Percentiles rank a stretch among this genome's conserved stretches.
Evolutionary conservation across 2,797 vertebrate species (phyloP).

Genomic region (Semaprochilodus insignis): DNA sequence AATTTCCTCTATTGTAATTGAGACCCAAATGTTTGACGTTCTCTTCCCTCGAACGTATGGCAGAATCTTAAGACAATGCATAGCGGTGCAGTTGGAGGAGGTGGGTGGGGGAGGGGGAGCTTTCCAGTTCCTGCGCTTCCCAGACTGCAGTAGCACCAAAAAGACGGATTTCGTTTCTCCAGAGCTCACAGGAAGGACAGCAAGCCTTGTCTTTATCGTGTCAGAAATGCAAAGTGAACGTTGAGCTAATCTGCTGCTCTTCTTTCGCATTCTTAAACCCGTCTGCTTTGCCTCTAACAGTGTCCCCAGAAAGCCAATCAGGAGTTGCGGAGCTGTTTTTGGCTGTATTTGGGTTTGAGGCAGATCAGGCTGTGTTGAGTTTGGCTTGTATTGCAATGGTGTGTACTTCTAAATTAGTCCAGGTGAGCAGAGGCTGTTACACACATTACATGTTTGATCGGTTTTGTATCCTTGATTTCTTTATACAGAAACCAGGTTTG

Average conservation of each 20-base stretch:
- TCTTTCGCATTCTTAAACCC: slow-evolving; percentile 2
- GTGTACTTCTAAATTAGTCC: not conserved
- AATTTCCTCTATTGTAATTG: slow-evolving; percentile 43
- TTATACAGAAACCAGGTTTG: not conserved
- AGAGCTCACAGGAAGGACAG: not conserved
- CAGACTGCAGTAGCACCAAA: not conserved
- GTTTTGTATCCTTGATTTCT: not conserved
- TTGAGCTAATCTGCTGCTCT: slow-evolving; percentile 10
- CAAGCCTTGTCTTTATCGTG: slow-evolving; percentile 15
- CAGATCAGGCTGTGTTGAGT: not conserved
- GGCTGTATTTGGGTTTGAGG: not conserved
- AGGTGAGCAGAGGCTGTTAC: not conserved
- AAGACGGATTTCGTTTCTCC: slow-evolving; percentile 39
- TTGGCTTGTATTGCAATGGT: not conserved
- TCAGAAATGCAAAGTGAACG: slow-evolving; percentile 5
- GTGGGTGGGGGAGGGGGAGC: not conserved
- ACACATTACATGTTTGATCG: not conserved
- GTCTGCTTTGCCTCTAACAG: not conserved
- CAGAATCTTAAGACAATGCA: slow-evolving; percentile 38
- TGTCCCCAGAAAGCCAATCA: not conserved
- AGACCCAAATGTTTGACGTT: slow-evolving; percentile 37
- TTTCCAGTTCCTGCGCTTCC: slow-evolving; percentile 32
- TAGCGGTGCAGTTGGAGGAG: slow-evolving; percentile 15
- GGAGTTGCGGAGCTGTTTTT: not conserved
- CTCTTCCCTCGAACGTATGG: slow-evolving; percentile 37